Percentiles rank a stretch among this genome's conserved stretches.
Evolutionary conservation across 2,797 vertebrate species (phyloP).

Genomic region (Rhincodon typus): DNA sequence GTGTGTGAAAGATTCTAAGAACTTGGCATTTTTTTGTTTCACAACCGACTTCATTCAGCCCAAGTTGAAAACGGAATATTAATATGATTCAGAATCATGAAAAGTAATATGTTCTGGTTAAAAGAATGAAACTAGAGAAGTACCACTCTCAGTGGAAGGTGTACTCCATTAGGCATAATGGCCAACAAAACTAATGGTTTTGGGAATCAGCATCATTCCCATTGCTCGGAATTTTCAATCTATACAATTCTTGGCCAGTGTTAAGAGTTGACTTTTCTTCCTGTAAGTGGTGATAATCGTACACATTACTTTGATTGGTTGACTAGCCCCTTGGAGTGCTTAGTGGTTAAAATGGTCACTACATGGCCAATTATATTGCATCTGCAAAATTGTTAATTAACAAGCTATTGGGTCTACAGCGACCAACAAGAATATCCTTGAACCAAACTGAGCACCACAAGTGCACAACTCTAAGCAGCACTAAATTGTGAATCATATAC

Average conservation of each 20-base stretch:
- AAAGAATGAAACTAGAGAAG: background rate
- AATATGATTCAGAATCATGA: background rate
- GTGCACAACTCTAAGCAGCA: constrained; percentile 19
- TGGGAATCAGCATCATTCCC: background rate
- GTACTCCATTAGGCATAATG: background rate
- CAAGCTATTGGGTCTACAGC: background rate
- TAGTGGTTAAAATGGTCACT: background rate
- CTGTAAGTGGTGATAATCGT: background rate
- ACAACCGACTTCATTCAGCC: background rate
- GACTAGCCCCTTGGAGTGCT: background rate
- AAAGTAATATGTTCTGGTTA: background rate
- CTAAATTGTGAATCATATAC: constrained; percentile 6
- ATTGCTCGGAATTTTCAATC: background rate
- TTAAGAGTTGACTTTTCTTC: background rate
- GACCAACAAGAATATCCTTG: background rate
- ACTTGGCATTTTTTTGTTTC: constrained; percentile 30
- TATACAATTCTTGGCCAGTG: background rate
- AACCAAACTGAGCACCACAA: constrained; percentile 30
- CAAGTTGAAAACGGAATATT: background rate
- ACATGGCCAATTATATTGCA: background rate
- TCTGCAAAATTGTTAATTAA: background rate
- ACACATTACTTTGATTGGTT: background rate
- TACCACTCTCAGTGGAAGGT: background rate
- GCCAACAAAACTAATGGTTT: constrained; percentile 1
- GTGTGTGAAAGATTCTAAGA: background rate